Evolutionary conservation across 2,113 vertebrate genomes (phyloP), one percentile per base, ranked within the genome.

Genomic region (Zonotrichia leucophrys): DNA sequence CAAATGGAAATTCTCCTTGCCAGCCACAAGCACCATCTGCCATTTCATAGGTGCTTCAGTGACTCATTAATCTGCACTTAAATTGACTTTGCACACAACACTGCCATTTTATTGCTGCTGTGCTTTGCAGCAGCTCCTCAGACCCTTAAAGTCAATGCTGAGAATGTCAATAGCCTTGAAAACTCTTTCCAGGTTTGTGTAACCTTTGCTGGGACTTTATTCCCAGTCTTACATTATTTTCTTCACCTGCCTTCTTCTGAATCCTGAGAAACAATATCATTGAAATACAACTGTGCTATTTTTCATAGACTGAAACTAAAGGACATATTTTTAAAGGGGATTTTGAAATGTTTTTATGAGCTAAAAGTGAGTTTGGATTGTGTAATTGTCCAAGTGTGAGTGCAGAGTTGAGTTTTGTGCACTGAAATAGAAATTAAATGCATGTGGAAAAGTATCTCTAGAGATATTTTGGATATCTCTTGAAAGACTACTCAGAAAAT

Each of bases 21-120:
- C 67, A 78, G 63, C 33, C 64, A 58, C n/a, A 69, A 83, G 87
- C 85, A 91, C 88, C 96, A 95, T 95, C 95, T 97, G 96, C 70
- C 68, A 78, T 91, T 95, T 90, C 88, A 75, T 68, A 87, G 92
- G 80, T 60, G 84, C 85, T 95, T 89, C 90, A 62, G 72, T 79
- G 88, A 89, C 64, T 97, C 94, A 92, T 96, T 94, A 91, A 59
- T 74, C 67, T 68, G 60, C 31, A 64, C 74, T 83, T 89, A 39
- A 69, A 83, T 47, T 76, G 90, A 67, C 87, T 93, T 95, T 74
- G 93, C 88, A 76, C 69, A 95, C 44, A 92, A 58, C 49, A 20
- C 50, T 86, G 76, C 83, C 25, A 12, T 83, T 95, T 89, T 86
- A 92, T 76, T 91, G 91, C 74, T 87, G 81, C 77, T 82, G 64